Base-by-base conservation (phyloP, 2,888 invertebrate species). In the Onchidella celtica region DNA sequence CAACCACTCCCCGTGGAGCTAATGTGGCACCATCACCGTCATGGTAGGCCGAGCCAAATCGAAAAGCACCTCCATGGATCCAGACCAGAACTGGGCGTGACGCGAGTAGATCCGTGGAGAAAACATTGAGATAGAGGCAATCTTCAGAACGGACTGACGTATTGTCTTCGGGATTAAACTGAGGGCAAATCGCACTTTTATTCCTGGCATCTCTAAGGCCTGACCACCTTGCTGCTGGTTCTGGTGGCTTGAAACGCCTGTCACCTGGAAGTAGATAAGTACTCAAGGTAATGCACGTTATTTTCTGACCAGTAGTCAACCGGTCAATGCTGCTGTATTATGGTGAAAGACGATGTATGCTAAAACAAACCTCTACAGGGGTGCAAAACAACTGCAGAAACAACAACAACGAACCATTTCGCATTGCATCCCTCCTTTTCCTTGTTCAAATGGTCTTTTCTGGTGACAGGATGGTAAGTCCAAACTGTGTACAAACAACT, bases 101-200 rank as follows among this genome's bases (percentile, higher is more conserved):
- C 2, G n/a, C 24, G 3, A 34, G 66, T 17, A 77, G 24, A 34
- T 66, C 36, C 55, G 77, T 66, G 0, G 77, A 47, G 27, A 68
- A 77, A 27, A 77, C 68, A 24, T 68, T 77, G 36, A 77, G 68
- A 36, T 55, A 66, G 14, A 77, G 57, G 57, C 77, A 77, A 36
- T 77, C 77, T 68, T 77, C 77, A 14, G 76, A 63, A 27, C 47
- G 9, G 4, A 21, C 29, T 11, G 17, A 47, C 11, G 70, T 32
- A 6, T 1, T 11, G 47, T 47, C 32, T 17, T 55, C 17, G 17
- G 0, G 1, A 1, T 24, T 70, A 17, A 29, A 29, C 32, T 70
- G 70, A 55, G 70, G 70, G 55, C 70, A 70, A 21, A 70, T 32
- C 2, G 55, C 55, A 32, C 70, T 70, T 14, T 55, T 70, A 32